phyloP scores from a whole-genome alignment of 2,797 vertebrate genomes.

The Chaetophractus vellerosus region DNA sequence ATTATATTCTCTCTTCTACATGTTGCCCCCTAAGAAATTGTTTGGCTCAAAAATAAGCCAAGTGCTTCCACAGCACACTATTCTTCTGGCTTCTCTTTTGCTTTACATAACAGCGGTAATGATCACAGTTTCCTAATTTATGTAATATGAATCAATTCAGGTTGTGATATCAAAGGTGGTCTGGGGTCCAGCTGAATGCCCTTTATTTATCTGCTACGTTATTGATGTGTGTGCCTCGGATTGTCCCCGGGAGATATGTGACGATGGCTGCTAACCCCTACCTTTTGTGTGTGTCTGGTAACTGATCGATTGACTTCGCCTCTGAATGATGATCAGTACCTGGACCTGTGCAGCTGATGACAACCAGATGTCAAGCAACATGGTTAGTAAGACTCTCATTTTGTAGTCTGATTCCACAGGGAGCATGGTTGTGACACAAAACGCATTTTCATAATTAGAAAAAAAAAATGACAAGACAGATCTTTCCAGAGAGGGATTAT shows the following conservation, averaged over 20 bases:
- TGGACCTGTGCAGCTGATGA: constrained; percentile 28
- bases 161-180: constrained; percentile 6
- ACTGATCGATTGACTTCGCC: constrained; percentile 58
- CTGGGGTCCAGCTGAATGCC: constrained; percentile 12
- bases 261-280: constrained; percentile 54
- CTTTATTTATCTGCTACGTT: constrained; percentile 33
- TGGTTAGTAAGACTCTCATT: constrained; percentile 66
- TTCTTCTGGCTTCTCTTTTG: background rate
- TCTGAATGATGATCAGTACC: constrained; percentile 62
- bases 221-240: background rate
- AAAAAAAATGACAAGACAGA: constrained; percentile 78
- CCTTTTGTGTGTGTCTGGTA: constrained; percentile 73
- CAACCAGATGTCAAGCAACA: constrained; percentile 80
- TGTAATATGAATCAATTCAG: constrained; percentile 68
- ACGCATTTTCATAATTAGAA: constrained; percentile 79
- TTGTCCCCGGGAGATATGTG: constrained; percentile 52
- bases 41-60: constrained; percentile 73
- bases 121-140: constrained; percentile 43
- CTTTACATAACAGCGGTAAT: constrained; percentile 50
- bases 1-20: constrained; percentile 76
- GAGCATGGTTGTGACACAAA: constrained; percentile 69
- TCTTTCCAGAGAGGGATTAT: constrained; percentile 77
- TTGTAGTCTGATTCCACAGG: constrained; percentile 77
- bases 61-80: constrained; percentile 31
- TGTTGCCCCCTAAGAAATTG: constrained; percentile 76